Evolutionary conservation across 2,888 invertebrate genomes (phyloP), one percentile per base, ranked within the genome.

Genomic region (Cenopis cana): DNA sequence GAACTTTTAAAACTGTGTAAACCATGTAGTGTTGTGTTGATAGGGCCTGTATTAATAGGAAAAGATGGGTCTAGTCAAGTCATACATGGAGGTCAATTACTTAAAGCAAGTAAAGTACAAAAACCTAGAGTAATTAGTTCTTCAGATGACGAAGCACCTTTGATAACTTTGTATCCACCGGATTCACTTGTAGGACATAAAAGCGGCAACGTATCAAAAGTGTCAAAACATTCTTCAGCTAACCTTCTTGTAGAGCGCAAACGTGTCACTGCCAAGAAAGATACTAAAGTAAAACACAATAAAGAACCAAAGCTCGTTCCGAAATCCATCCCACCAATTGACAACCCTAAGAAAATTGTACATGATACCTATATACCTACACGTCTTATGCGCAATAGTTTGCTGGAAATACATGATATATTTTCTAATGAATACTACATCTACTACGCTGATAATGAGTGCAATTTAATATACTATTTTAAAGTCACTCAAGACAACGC

Each of bases 1-100:
- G 54, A 66, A 46, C 52, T 66, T 17, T 61, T 71, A 38, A 71
- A 71, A 55, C 33, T 55, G 46, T 71, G 70, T 24, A 59, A 49
- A 49, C 70, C 60, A 17, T 66, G 56, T 46, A 71, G 70, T 18
- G 46, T 71, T 11, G 49, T 61, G 14, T 36, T 71, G 46, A 1
- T 6, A n/a, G 46, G 46, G 17, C 33, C 46, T 12, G 38, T 18
- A 41, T 10, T 59, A 12, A 29, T 65, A 14, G 41, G 55, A 5
- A 2, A n/a, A 10, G n/a, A 5, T 10, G 12, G 12, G 10, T 11
- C n/a, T 36, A 18, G 38, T 6, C 55, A 41, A 24, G 55, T 55
- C 17, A 38, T 55, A 24, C 54, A 65, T 65, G 55, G 55, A 2
- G 65, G 55, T 17, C 54, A 65, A 24, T 14, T 65, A 14, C 62